Evolutionary conservation across 2,113 vertebrate genomes (phyloP).

Genomic region (Puma concolor): DNA sequence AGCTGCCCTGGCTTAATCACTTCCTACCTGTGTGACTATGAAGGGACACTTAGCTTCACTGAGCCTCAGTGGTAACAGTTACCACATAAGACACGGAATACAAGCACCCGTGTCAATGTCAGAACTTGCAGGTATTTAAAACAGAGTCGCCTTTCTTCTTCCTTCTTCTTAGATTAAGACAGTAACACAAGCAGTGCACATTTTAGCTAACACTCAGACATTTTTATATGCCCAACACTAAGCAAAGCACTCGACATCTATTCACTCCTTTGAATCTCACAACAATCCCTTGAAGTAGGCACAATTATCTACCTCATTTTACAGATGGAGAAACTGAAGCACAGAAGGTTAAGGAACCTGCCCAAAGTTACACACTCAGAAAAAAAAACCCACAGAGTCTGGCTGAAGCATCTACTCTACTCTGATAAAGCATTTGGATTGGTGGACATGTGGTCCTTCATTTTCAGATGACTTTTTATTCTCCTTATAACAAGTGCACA

Average conservation of each 20-base stretch:
- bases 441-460: background rate
- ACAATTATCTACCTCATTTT: background rate
- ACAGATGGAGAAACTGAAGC: background rate
- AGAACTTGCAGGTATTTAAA: background rate
- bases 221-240: background rate
- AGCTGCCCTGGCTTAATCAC: background rate
- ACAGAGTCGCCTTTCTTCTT: background rate
- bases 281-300: background rate
- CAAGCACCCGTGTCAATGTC: background rate
- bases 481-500: background rate
- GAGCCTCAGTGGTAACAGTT: background rate
- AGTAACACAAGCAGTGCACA: background rate
- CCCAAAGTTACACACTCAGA: background rate
- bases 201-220: background rate
- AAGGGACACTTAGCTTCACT: background rate
- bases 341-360: background rate
- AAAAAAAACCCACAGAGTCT: background rate
- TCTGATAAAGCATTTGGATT: background rate
- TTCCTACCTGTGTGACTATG: background rate
- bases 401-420: background rate
- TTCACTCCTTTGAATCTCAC: background rate
- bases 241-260: background rate
- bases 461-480: background rate
- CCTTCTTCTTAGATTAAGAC: background rate
- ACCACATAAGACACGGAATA: background rate